Evolutionary conservation across 2,888 invertebrate species (phyloP), one percentile per base, ranked within the genome.

Genomic region (Pachliopta kotzebuea): DNA sequence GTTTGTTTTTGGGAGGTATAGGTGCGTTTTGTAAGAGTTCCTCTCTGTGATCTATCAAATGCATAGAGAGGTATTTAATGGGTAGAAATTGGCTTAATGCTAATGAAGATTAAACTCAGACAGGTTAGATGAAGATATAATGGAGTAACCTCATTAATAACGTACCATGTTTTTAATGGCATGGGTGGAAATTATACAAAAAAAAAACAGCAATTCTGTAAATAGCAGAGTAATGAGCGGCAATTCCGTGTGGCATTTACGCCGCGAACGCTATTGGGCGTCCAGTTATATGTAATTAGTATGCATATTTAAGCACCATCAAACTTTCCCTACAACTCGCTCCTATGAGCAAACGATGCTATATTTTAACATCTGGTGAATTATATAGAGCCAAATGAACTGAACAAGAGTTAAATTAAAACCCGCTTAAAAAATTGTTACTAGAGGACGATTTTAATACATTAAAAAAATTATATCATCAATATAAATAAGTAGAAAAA

Each of bases 311-410:
- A 73, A 71, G 70, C 65, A 68, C 68, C 67, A 71, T 73, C 68
- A 11, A 71, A 80, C 82, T 83, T 83, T 84, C 83, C 76, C 80
- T 73, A 56, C 58, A 56, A 26, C 53, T 61, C 60, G 65, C 68
- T 70, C 67, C 67, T 63, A 70, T 68, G 72, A 72, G 68, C 72
- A 71, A 65, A 73, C 72, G 60, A 55, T 52, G 59, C 53, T 8
- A 78, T 76, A 74, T 75, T 75, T 77, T 74, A 74, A 73, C 73
- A 76, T 75, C 75, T 42, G 54, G 20, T 23, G 37, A 49, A 23
- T 45, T 11, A 31, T 1, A 31, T 31, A 11, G 14, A 14, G 14
- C 37, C 3, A 37, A 14, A 37, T 11, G 11, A 37, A 37, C 3
- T 37, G 11, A 37, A 37, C 37, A 14, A 14, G 14, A 37, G 14